Base-by-base conservation (phyloP, 1,140 invertebrate genomes). In the Anagrus nilaparvatae region DNA sequence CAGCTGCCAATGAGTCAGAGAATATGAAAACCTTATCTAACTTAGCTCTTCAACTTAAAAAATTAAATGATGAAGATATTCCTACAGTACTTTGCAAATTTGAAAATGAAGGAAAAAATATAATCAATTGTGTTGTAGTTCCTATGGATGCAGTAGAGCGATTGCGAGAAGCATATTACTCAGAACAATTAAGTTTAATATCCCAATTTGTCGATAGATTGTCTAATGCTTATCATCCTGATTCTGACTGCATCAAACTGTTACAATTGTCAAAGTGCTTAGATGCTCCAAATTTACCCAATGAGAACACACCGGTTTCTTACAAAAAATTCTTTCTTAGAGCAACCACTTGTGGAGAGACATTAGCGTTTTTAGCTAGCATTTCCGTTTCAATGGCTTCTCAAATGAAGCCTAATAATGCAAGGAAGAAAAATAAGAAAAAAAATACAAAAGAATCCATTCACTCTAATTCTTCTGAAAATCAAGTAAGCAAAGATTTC, bases 291-390 rank as follows among this genome's bases (percentile, higher is more conserved):
- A 41, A 50, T 8, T 44, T 67, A 0, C 61, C 58, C 3, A 53
- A 61, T 21, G 43, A 49, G 8, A 50, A 58, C 9, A 44, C 40
- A 4, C 56, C 62, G 13, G 53, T 61, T 25, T 59, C 65, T 18
- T 69, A 60, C 36, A 61, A 58, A 44, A 46, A 58, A 18, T 58
- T 64, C 39, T 49, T 69, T 16, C 35, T 69, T 3, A 49, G 66
- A 46, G 64, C 61, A 9, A 51, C 63, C 7, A 69, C 66, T 5
- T 66, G 64, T 33, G 61, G 65, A 5, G 66, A 69, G 47, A 63
- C 64, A 19, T 51, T 69, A 30, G 61, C 63, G 12, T 56, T 66
- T 19, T 45, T 69, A 23, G 56, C 55, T 35, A 55, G 49, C 10
- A 67, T 67, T 55, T 67, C 62, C 43, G 53, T 50, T 32, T 44